Evolutionary conservation across 30 jellyfish, hydroid and myxozoan genomes (phyloP), one percentile per base, ranked within the genome.

Genomic region (Aurelia sp.): DNA sequence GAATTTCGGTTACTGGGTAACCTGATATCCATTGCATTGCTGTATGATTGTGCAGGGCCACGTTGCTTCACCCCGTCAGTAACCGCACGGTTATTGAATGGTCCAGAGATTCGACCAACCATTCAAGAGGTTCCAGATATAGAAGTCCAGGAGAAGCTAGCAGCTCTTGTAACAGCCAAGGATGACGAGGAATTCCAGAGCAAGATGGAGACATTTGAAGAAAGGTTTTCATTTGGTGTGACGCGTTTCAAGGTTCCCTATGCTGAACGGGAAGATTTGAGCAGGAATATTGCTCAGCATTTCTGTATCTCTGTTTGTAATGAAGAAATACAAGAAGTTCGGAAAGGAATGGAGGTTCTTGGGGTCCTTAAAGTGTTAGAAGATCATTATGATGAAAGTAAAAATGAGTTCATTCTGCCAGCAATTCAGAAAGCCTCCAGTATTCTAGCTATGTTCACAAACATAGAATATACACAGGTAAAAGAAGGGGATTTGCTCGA

Each of bases 1-100:
- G 80, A 67, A 67, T 67, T 67, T 31, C 62, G 47, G 58, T 19
- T 67, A 4, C 58, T 67, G 80, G 80, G 80, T 67, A 67, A 24
- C 80, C 15, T 67, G 61, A 67, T 13, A 3, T 24, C 80, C 1
- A n/a, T 67, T 67, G 80, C 80, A 31, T 67, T 67, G 58, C 80
- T 67, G 20, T 67, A 24, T 27, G 33, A 27, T 27, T 27, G 33
- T 27, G 33, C 33, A 27, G 33, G 33, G 33, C 33, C 33, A 27
- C 33, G 33, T 27, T 27, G 33, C 33, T 27, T 27, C 33, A 27
- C 33, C 33, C 33, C 33, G 2, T 27, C 33, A 27, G 33, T 27
- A 27, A 27, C 33, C 2, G 33, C 33, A 27, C 33, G 33, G 33
- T 27, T 27, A 27, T 27, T 27, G 33, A 27, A 27, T 27, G 33